Conservation (phyloP, 2,113 vertebrate genomes). For the Tupaia tana region DNA sequence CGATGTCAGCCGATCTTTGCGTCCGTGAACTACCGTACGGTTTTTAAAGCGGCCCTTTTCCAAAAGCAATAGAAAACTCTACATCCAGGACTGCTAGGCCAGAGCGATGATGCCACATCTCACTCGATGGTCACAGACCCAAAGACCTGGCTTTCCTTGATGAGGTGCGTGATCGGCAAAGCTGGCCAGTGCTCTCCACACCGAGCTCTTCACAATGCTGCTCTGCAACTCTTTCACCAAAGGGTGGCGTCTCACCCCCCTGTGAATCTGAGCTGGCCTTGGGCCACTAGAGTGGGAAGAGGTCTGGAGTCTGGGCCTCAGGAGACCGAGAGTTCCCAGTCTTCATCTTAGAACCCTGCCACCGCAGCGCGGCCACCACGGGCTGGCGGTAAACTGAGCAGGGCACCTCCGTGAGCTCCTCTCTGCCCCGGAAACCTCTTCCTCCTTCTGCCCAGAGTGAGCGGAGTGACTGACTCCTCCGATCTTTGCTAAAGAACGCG, state of each 20-base stretch:
- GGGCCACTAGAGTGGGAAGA: not conserved
- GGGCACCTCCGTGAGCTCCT: no score
- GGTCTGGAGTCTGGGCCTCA: not conserved
- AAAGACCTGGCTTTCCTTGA: not conserved
- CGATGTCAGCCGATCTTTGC: not conserved
- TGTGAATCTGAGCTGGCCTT: not conserved
- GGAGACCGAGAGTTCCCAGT: not conserved
- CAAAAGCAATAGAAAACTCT: not conserved
- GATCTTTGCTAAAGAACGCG: no score
- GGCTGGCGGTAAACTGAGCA: no score
- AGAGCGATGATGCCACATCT: not conserved
- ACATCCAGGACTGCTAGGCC: not conserved
- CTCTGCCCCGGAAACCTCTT: no score
- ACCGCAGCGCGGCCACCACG: no score
- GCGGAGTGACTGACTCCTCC: no score
- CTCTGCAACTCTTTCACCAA: not conserved
- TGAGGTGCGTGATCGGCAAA: not conserved
- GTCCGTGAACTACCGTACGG: not conserved
- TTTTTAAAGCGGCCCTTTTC: not conserved
- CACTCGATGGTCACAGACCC: not conserved
- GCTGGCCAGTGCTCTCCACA: not conserved
- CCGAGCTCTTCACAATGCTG: not conserved
- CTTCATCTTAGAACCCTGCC: not conserved
- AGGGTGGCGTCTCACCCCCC: not conserved
- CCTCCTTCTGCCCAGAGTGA: no score